Evolutionary conservation across 2,888 invertebrate species (phyloP).

Genomic region (Himalopsyche kuldschensis): DNA sequence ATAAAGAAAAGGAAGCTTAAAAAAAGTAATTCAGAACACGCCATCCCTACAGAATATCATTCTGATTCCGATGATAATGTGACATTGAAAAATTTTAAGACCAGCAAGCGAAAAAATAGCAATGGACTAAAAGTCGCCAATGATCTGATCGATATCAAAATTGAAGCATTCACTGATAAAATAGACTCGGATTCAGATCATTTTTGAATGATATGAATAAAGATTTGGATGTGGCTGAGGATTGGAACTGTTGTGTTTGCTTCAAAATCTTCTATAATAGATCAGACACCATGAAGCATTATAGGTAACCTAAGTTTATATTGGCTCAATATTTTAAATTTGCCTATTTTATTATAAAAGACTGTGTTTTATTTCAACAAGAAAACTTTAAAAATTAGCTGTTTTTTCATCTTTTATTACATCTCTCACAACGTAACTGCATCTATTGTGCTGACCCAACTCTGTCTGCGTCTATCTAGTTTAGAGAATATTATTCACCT

Average conservation of each 20-base stretch:
- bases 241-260: constrained; percentile 51
- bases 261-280: constrained; percentile 46
- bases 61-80: constrained; percentile 26
- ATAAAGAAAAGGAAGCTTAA: constrained; percentile 17
- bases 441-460: too few relatives aligned
- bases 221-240: constrained; percentile 16
- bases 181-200: background rate
- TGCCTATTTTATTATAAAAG: background rate
- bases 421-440: too few relatives aligned
- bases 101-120: background rate
- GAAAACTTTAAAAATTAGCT: too few relatives aligned
- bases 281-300: constrained; percentile 50
- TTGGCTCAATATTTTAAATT: background rate
- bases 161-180: background rate
- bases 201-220: background rate
- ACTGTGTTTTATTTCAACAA: too few relatives aligned
- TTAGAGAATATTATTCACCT: too few relatives aligned
- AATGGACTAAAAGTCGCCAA: constrained; percentile 46
- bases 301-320: constrained; percentile 46
- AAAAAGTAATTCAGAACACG: constrained; percentile 9
- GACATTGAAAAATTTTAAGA: constrained; percentile 21
- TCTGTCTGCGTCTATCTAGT: too few relatives aligned
- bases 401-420: too few relatives aligned
- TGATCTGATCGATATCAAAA: background rate
- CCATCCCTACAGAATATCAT: background rate